Evolutionary conservation across 2,113 vertebrate species (phyloP).

Genomic region (Sinocyclocheilus rhinocerous): DNA sequence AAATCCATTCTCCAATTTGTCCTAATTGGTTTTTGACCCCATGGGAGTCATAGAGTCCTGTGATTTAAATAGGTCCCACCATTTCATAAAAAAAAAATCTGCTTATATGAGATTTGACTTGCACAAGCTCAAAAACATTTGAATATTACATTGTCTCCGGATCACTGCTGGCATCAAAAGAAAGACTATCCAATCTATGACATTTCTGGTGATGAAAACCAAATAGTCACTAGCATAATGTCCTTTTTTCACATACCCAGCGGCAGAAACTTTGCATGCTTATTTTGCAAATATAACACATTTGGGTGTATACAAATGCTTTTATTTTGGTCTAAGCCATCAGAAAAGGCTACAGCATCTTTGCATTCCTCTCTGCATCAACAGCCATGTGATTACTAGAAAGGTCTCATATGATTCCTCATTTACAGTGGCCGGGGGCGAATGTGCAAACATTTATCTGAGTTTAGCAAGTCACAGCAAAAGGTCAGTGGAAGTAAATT

Average conservation of each 20-base stretch:
- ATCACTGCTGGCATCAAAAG: slow-evolving; percentile 4
- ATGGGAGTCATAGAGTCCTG: background rate
- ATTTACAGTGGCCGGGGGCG: slow-evolving; percentile 2
- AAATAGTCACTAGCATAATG: slow-evolving; percentile 6
- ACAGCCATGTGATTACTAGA: background rate
- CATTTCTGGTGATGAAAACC: slow-evolving; percentile 15
- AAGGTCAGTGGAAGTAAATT: slow-evolving; percentile 20
- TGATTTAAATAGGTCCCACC: background rate
- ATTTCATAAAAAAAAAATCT: background rate
- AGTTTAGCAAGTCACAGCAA: background rate
- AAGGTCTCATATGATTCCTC: slow-evolving; percentile 28
- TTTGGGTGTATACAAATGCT: background rate
- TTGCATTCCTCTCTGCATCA: slow-evolving; percentile 13
- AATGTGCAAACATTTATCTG: slow-evolving; percentile 23
- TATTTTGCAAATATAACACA: background rate
- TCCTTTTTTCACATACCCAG: background rate
- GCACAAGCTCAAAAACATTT: background rate
- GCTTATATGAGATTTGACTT: background rate
- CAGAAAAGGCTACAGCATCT: background rate
- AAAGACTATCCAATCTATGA: slow-evolving; percentile 8
- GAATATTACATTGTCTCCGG: background rate
- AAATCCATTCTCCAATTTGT: slow-evolving; percentile 52
- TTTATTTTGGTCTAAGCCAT: background rate
- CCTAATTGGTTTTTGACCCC: slow-evolving; percentile 33
- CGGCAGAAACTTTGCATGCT: background rate